Conservation (phyloP, 1,140 invertebrate genomes). For the Caerostris extrusa region DNA sequence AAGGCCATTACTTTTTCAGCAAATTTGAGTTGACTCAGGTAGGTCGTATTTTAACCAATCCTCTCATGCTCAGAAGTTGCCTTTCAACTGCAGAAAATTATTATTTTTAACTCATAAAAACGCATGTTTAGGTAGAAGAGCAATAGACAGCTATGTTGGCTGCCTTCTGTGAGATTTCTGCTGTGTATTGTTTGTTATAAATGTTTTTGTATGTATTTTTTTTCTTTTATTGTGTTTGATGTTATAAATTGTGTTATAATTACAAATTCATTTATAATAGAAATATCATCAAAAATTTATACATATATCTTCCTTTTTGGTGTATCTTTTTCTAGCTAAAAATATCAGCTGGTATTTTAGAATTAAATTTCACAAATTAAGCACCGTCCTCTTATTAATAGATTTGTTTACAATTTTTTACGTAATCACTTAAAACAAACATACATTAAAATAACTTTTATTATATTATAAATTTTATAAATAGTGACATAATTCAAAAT, state of each 20-base stretch:
- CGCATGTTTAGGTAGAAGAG: conserved; percentile 42
- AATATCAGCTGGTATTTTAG: no score
- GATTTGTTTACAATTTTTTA: no score
- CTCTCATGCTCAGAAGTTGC: background rate
- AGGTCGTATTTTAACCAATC: conserved; percentile 11
- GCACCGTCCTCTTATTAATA: no score
- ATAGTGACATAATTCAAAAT: no score
- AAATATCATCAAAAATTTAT: no score
- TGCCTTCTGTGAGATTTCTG: conserved; percentile 18
- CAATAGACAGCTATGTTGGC: conserved; percentile 40
- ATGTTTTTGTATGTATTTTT: background rate
- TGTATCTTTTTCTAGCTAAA: no score
- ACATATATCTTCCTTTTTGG: no score
- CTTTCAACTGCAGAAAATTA: background rate
- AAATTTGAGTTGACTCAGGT: conserved; percentile 24
- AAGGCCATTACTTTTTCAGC: background rate
- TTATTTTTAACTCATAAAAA: background rate
- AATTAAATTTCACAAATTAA: no score
- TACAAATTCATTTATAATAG: no score
- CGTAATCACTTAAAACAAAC: no score
- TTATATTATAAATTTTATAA: no score
- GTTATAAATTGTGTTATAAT: background rate
- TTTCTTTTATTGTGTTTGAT: background rate
- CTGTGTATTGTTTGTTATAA: background rate
- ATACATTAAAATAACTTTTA: no score